Conservation (phyloP, 2,113 vertebrate species). For the Alethe diademata region DNA sequence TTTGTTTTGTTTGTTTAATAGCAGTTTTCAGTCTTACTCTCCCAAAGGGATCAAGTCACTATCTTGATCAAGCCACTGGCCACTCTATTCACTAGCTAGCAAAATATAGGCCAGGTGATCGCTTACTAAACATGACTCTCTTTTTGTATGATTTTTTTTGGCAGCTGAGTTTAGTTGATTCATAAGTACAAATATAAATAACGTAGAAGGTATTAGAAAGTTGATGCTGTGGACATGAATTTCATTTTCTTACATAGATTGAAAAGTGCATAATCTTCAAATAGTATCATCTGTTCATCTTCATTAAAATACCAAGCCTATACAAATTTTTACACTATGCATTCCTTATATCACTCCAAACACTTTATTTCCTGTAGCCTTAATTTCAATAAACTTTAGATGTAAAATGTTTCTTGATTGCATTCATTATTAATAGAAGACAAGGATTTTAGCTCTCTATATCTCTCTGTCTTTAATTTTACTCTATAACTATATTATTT, state of each 20-base stretch:
- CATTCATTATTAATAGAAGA: not conserved
- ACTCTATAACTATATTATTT: not conserved
- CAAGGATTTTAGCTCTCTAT: not conserved
- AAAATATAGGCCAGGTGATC: not conserved
- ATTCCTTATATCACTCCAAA: not conserved
- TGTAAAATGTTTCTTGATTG: not conserved
- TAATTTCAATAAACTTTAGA: not conserved
- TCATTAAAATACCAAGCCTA: not conserved
- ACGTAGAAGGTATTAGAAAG: not conserved
- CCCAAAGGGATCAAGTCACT: not conserved
- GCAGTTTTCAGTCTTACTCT: not conserved
- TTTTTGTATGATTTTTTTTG: not conserved
- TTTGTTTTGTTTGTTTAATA: not conserved
- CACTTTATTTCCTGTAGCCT: not conserved
- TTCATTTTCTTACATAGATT: not conserved
- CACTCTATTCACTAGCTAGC: not conserved
- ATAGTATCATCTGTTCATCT: not conserved
- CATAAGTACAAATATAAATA: not conserved
- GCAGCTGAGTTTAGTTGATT: not conserved
- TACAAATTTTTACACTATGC: not conserved
- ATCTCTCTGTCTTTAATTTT: not conserved
- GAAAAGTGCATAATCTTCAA: not conserved
- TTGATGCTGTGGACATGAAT: not conserved
- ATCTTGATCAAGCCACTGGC: not conserved
- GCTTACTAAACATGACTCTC: not conserved